These are phyloP conservation scores for Phthorimaea operculella DNA, from an alignment of 1,140 invertebrate species.

Conservation along the genomic window DNA sequence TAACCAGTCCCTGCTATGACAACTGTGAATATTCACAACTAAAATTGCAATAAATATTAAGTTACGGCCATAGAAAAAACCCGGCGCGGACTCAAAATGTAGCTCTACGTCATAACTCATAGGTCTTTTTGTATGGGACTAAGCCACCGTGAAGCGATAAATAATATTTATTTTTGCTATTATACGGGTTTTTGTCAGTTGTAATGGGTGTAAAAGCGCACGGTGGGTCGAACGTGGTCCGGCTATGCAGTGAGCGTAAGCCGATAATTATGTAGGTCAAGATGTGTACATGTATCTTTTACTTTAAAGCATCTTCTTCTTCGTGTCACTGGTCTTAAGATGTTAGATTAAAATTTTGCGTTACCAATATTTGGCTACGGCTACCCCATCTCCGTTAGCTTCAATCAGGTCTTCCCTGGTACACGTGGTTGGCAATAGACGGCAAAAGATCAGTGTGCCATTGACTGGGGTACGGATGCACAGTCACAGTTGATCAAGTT, in stretches of 20 bases:
- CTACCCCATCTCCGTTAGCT: no score
- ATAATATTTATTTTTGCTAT: constrained; percentile 69
- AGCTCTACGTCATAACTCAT: constrained; percentile 62
- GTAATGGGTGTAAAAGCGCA: constrained; percentile 60
- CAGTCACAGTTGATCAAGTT: no score
- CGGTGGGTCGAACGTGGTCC: constrained; percentile 27
- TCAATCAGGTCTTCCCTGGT: no score
- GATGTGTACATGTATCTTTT: no score
- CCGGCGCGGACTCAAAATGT: constrained; percentile 55
- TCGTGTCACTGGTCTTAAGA: no score
- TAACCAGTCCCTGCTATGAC: constrained; percentile 47
- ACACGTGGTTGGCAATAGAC: no score
- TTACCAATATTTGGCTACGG: no score
- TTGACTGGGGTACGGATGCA: no score
- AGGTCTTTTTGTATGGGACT: constrained; percentile 62
- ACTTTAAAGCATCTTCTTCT: no score
- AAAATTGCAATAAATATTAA: constrained; percentile 63
- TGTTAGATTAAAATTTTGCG: no score
- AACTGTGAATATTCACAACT: constrained; percentile 55
- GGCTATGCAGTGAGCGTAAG: constrained; percentile 16
- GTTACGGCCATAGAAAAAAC: constrained; percentile 61
- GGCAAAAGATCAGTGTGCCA: no score
- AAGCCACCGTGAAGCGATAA: constrained; percentile 67
- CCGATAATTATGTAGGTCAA: not conserved
- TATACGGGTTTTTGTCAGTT: constrained; percentile 65